Base-by-base conservation (phyloP, 2,797 vertebrate species). In the Botia kubotai region DNA sequence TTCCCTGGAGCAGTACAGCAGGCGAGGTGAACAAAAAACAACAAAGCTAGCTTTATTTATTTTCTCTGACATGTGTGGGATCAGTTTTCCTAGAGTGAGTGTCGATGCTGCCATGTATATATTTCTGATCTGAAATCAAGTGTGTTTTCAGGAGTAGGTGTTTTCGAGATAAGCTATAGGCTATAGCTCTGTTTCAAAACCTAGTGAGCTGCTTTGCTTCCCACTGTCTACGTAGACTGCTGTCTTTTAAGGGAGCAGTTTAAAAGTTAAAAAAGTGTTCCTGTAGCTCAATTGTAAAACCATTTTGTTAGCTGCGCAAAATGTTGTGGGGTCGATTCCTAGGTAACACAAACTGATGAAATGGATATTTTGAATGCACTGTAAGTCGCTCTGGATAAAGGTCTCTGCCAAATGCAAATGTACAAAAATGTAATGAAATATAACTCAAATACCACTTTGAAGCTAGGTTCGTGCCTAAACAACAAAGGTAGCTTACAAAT, bases 1-100 rank as follows among this genome's bases (percentile, higher is more conserved):
- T 74, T 90, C 91, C 89, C 88, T 10, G 29, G 89, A 91, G 91
- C 85, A 71, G 19, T 79, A 48, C 50, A 55, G 72, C 69, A 29
- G 65, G 72, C 80, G 79, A 72, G 63, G 46, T 53, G 53, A 53
- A 74, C 36, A 72, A 70, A 79, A 76, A 60, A 48, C 26, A 73
- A 69, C 62, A 72, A 71, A 77, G 70, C 23, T 13, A 72, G 46
- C 23, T 72, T 80, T 86, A 84, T 86, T 84, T 84, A 77, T 74
- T 75, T 77, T 72, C 52, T 52, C 50, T 62, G 73, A 65, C 60
- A 29, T 73, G 80, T 73, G 53, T 55, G 80, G 74, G 39, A 83
- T 72, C 67, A 77, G 23, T 43, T 72, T 39, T 78, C 72, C 71
- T 80, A 43, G 80, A 71, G 73, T 55, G 55, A 43, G 14, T 78